Base-by-base conservation (phyloP, 2,113 vertebrate genomes). In the Dicrurus megarhynchus region DNA sequence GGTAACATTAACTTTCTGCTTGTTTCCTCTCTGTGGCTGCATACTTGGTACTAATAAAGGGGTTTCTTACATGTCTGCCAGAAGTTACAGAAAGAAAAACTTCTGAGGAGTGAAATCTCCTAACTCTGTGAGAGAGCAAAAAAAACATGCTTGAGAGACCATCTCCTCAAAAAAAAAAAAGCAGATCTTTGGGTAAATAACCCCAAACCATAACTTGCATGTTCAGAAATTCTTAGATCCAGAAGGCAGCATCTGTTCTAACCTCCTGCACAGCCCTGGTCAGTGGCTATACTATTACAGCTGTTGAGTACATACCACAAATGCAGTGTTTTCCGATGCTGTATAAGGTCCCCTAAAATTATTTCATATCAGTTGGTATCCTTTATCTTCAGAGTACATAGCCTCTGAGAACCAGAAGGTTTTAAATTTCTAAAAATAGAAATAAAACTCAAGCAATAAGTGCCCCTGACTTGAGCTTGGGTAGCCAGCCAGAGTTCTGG, bases 1-100 rank as follows among this genome's bases (percentile, higher is more conserved):
- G 99, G 99, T 99, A 98, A 98, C 84, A 20, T 44, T 60, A 35
- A 42, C 32, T 85, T 64, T 37, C 22, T 83, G 19, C 12, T 79
- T 75, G 6, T 32, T 60, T 92, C 68, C 22, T 63, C n/a, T 90
- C 70, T 33, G 7, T 0, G 7, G 33, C 52, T 68, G 28, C 11
- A 3, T 39, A 20, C 15, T 39, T 42, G 35, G 5, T 71, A 52
- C 16, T 83, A 44, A 91, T 20, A n/a, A 56, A 50, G 30, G 23
- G 11, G 10, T 52, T 81, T 73, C 21, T 10, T 33, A 15, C 32
- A 12, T 10, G 3, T 39, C 70, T 91, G 33, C 27, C 35, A 42
- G 27, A 91, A 65, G 15, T 67, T 57, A 61, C 19, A 53, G 41
- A 59, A 82, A 67, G 28, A 87, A 91, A 91, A 78, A 13, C 24